phyloP scores from a whole-genome alignment of 2,113 vertebrate species.

The Proteles cristata region DNA sequence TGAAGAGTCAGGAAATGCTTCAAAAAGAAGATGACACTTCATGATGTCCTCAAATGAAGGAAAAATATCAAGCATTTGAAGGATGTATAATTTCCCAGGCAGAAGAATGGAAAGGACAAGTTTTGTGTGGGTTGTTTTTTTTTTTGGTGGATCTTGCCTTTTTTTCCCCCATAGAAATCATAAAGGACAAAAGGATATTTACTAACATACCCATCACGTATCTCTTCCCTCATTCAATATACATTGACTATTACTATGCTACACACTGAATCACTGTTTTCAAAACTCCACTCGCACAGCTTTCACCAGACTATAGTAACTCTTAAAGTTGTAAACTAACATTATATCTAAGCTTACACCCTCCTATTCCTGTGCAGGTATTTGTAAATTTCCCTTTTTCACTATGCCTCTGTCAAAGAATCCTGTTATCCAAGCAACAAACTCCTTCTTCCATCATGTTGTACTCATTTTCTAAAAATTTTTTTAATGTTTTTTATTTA shows the following conservation, averaged over 20 bases:
- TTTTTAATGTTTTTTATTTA: too few relatives aligned
- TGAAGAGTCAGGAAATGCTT: neutral
- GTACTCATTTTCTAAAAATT: neutral
- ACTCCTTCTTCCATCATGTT: neutral
- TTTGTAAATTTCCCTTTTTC: conserved; percentile 23
- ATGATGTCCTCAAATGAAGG: neutral
- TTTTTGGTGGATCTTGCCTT: neutral
- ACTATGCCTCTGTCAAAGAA: neutral
- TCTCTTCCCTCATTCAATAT: neutral
- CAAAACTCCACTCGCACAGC: neutral
- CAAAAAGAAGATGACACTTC: neutral
- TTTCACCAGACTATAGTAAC: neutral
- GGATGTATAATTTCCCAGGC: neutral
- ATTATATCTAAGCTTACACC: neutral
- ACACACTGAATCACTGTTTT: neutral
- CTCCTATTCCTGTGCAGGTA: neutral
- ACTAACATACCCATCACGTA: neutral
- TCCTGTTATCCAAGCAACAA: neutral
- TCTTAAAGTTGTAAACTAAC: conserved; percentile 11
- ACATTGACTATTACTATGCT: neutral
- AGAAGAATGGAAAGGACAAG: neutral
- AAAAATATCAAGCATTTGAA: neutral
- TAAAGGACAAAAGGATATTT: neutral
- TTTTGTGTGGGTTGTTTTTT: neutral
- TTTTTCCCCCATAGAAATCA: neutral